A percentile compares a stretch with the other conserved stretches of the same genome.
phyloP scores from a whole-genome alignment of 2,888 invertebrate species.

The Conus canariensis region DNA sequence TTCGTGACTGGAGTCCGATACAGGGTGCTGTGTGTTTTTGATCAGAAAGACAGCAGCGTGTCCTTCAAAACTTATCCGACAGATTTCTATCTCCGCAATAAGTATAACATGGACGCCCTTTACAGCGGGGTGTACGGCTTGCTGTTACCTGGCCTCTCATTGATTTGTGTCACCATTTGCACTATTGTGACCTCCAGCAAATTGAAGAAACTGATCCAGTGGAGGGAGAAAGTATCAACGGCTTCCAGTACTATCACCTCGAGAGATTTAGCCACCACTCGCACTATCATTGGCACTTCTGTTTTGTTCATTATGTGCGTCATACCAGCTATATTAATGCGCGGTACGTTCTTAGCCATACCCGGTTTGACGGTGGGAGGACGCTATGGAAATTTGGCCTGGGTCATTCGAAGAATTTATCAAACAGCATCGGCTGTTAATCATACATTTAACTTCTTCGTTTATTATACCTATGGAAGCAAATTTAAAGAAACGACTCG shows the following conservation, averaged over 20 bases:
- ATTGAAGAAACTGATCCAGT: neutral
- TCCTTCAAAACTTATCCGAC: neutral
- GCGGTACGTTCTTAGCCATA: neutral
- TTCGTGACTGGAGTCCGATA: neutral
- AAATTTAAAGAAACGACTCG: neutral
- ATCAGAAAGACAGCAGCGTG: neutral
- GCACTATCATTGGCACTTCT: neutral
- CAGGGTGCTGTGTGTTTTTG: neutral
- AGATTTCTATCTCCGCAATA: neutral
- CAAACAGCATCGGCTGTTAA: neutral
- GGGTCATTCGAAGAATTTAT: neutral
- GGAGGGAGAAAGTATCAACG: conserved; percentile 6
- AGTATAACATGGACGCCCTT: neutral
- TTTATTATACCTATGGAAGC: neutral
- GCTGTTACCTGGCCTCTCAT: neutral
- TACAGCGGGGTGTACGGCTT: neutral
- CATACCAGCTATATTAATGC: neutral
- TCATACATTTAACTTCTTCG: neutral
- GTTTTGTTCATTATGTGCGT: neutral
- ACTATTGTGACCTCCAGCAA: neutral
- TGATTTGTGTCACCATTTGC: neutral
- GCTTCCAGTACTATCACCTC: neutral
- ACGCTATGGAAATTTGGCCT: neutral
- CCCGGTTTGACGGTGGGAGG: neutral
- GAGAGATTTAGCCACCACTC: neutral